phyloP scores from a whole-genome alignment of 2,888 invertebrate genomes.

The Lobophora halterata region DNA sequence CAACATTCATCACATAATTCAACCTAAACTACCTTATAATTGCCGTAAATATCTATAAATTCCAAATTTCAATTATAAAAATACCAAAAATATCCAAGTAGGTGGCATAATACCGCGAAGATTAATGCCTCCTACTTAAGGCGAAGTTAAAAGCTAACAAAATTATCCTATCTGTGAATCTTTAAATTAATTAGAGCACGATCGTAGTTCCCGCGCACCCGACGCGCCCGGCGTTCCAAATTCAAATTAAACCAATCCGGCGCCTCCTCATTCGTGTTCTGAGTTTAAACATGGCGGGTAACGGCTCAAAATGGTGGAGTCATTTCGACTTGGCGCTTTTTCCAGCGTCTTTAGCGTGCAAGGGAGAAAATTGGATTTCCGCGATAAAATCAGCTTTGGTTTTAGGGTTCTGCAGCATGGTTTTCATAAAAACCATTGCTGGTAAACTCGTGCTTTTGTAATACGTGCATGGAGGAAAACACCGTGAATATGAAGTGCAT shows the following conservation, averaged over 20 bases:
- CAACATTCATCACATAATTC: conserved; percentile 21
- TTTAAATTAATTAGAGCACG: conserved; percentile 75
- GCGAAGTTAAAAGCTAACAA: conserved; percentile 72
- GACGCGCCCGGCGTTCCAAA: conserved; percentile 71
- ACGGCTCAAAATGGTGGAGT: conserved; percentile 76
- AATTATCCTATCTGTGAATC: conserved; percentile 78
- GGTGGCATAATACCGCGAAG: conserved; percentile 60
- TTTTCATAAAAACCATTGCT: conserved; percentile 21
- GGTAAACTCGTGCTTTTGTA: no score
- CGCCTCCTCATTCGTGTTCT: conserved; percentile 80
- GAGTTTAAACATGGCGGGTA: conserved; percentile 75
- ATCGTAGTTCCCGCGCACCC: conserved; percentile 46
- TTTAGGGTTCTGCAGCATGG: conserved; percentile 16
- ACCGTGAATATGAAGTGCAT: no score
- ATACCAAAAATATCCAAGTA: conserved; percentile 39
- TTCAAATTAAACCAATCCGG: conserved; percentile 81
- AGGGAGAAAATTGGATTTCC: conserved; percentile 81
- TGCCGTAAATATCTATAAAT: conserved; percentile 26
- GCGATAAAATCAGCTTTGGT: conserved; percentile 78
- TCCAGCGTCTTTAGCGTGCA: conserved; percentile 78
- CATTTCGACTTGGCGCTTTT: conserved; percentile 79
- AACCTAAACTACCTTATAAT: conserved; percentile 26
- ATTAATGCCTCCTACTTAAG: conserved; percentile 55
- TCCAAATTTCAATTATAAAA: conserved; percentile 32
- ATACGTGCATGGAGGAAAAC: no score